A percentile compares a stretch with the other conserved stretches of the same genome.
Conservation (phyloP, 2,113 vertebrate species). For the Heterotilapia buettikoferi region DNA sequence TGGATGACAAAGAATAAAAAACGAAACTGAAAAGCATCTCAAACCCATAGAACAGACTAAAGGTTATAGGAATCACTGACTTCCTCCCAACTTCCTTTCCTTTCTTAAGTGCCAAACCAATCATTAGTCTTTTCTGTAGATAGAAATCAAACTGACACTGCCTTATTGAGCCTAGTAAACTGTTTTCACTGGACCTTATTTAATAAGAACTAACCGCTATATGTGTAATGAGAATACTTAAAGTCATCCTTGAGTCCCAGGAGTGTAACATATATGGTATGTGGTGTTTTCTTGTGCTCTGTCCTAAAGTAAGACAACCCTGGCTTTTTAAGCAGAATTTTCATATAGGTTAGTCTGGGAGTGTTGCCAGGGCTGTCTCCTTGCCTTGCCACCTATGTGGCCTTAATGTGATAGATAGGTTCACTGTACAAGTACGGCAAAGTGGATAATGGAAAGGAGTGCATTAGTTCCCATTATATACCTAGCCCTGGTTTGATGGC, state of each 20-base stretch:
- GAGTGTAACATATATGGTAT: background rate
- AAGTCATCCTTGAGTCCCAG: background rate
- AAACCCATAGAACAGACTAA: background rate
- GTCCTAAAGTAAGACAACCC: background rate
- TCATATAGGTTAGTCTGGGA: background rate
- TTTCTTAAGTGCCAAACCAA: background rate
- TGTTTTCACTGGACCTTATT: background rate
- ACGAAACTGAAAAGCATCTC: background rate
- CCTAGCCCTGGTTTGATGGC: background rate
- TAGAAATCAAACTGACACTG: background rate
- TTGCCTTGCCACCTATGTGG: background rate
- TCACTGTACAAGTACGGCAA: background rate
- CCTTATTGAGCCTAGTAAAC: background rate
- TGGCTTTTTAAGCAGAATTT: background rate
- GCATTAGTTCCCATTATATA: background rate
- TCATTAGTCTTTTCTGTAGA: background rate
- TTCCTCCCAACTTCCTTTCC: background rate
- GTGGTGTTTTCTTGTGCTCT: background rate
- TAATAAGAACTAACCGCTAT: background rate
- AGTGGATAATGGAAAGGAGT: background rate
- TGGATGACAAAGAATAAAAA: conserved; percentile 1
- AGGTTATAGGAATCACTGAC: conserved; percentile 7
- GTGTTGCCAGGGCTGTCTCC: background rate
- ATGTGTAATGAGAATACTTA: background rate
- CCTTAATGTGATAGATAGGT: background rate